These are phyloP conservation scores for Sympetrum striolatum DNA, from an alignment of 2,888 invertebrate species.

Conservation along the genomic window DNA sequence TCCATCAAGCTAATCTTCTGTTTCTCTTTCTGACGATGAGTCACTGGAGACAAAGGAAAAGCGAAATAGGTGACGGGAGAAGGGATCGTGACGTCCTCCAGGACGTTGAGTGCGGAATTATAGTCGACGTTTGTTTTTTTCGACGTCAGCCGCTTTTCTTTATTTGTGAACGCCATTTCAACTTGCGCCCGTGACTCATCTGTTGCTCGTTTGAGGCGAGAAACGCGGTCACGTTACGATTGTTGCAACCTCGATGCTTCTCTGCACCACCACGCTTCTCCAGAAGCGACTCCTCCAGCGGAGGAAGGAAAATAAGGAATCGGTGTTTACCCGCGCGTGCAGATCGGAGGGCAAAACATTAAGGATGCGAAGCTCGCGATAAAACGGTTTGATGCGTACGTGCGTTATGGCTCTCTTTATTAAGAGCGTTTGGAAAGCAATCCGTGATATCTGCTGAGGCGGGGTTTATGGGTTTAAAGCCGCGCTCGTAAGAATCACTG, in stretches of 20 bases:
- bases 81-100: not conserved
- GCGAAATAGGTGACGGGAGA: not conserved
- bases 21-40: not conserved
- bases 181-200: not conserved
- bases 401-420: not conserved
- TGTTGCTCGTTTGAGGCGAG: not conserved
- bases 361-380: not conserved
- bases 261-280: not conserved
- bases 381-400: not conserved
- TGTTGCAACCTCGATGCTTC: not conserved
- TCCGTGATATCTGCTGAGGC: too few species aligned
- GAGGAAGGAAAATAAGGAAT: not conserved
- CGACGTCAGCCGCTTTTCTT: constrained; percentile 10
- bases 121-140: not conserved
- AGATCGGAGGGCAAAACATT: not conserved
- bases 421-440: too few species aligned
- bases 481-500: too few species aligned
- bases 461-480: too few species aligned
- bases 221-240: not conserved
- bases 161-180: not conserved
- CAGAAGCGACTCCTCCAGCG: not conserved
- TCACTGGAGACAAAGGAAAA: not conserved
- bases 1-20: not conserved
- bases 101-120: not conserved
- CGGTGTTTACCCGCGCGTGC: not conserved